Evolutionary conservation across 92 coral and sea anemone species (phyloP).

Genomic region (Epizoanthus illoricatus): DNA sequence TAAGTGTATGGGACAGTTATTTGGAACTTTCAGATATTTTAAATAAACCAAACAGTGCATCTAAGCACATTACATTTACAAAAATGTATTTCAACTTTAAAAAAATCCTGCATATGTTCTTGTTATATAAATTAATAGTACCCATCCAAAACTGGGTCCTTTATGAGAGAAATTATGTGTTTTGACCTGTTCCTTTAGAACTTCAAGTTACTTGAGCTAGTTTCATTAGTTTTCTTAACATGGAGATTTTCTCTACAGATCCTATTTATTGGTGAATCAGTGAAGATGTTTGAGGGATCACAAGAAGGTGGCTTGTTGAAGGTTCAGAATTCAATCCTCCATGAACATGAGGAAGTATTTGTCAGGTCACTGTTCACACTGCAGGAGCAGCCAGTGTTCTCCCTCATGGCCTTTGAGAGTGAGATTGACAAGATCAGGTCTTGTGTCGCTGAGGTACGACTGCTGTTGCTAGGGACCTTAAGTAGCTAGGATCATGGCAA

Average conservation of each 20-base stretch:
- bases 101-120: too few relatives aligned
- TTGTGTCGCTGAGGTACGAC: conserved; percentile 87
- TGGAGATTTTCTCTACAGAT: conserved; percentile 47
- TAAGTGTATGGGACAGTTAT: too few relatives aligned
- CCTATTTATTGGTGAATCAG: conserved; percentile 93
- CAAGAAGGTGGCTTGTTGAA: conserved; percentile 48
- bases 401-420: conserved; percentile 80
- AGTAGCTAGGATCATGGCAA: neutral
- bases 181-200: too few relatives aligned
- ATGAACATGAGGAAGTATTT: conserved; percentile 80
- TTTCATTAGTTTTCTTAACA: too few relatives aligned
- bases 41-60: too few relatives aligned
- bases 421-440: conserved; percentile 93
- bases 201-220: too few relatives aligned
- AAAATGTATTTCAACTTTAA: too few relatives aligned
- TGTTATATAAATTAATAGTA: too few relatives aligned
- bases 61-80: too few relatives aligned
- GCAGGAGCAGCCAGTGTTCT: conserved; percentile 75
- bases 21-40: too few relatives aligned
- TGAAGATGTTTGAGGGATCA: conserved; percentile 91
- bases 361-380: conserved; percentile 72
- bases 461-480: neutral
- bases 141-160: too few relatives aligned
- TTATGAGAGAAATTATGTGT: too few relatives aligned
- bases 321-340: conserved; percentile 68